These are phyloP conservation scores for Poeciliopsis paucimaculata DNA, from an alignment of 2,797 vertebrate species.

Conservation along the genomic window DNA sequence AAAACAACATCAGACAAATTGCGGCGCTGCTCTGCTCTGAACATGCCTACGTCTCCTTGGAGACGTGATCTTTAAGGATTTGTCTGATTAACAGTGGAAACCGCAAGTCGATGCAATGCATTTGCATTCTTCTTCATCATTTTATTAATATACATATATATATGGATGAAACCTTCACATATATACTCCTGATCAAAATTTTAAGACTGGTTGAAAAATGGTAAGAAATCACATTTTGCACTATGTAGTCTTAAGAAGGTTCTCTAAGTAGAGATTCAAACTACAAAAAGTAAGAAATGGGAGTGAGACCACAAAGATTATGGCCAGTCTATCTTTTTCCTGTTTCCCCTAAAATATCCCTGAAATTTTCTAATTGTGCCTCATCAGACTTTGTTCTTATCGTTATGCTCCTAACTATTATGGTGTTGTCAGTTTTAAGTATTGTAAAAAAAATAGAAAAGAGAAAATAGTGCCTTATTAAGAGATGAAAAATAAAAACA, in stretches of 20 bases:
- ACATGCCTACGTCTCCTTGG: slow-evolving; percentile 28
- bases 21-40: slow-evolving; percentile 19
- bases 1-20: slow-evolving; percentile 21
- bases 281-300: no score
- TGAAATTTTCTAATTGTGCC: background rate
- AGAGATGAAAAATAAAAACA: background rate
- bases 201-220: no score
- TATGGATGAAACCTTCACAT: no score
- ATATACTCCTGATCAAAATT: no score
- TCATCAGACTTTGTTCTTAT: background rate
- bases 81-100: slow-evolving; percentile 35
- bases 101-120: slow-evolving; percentile 1
- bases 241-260: no score
- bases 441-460: background rate
- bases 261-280: no score
- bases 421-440: background rate
- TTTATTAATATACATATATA: background rate
- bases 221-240: no score
- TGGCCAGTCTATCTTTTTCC: background rate
- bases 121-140: slow-evolving; percentile 1
- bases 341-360: background rate
- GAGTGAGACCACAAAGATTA: no score
- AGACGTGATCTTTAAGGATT: slow-evolving; percentile 30
- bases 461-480: no score
- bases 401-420: background rate